A percentile compares a stretch with the other conserved stretches of the same genome.
These are phyloP conservation scores for Xyrichtys novacula DNA, from an alignment of 2,797 vertebrate species.

Conservation along the genomic window DNA sequence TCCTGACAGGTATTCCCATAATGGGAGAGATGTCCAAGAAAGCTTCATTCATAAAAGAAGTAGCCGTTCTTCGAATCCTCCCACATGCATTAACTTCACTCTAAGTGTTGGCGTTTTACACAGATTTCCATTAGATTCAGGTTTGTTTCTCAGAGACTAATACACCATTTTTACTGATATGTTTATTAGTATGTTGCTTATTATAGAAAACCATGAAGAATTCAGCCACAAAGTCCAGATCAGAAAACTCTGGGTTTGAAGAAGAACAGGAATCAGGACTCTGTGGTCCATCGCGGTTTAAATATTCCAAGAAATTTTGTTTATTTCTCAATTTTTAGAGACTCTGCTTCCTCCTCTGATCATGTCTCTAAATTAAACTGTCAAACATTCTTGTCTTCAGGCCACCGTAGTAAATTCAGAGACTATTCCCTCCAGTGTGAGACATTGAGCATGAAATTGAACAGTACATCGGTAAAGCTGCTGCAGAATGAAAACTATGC, in stretches of 20 bases:
- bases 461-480: background rate
- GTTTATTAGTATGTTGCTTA: background rate
- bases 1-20: conserved; percentile 63
- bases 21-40: conserved; percentile 50
- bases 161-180: background rate
- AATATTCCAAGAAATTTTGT: conserved; percentile 2
- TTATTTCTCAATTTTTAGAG: conserved; percentile 13
- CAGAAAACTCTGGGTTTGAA: background rate
- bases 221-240: background rate
- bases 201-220: background rate
- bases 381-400: conserved; percentile 13
- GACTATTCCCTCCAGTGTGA: background rate
- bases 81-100: conserved; percentile 22
- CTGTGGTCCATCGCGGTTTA: conserved; percentile 1
- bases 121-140: conserved; percentile 22
- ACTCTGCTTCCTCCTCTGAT: background rate
- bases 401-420: background rate
- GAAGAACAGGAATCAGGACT: conserved; percentile 3
- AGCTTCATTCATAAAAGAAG: conserved; percentile 46
- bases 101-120: conserved; percentile 15
- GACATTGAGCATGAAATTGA: background rate
- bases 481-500: background rate
- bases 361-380: conserved; percentile 5
- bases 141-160: conserved; percentile 3
- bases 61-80: conserved; percentile 34